Percentiles rank a stretch among this genome's conserved stretches.
phyloP scores from a whole-genome alignment of 2,113 vertebrate genomes.

The Bungarus multicinctus region DNA sequence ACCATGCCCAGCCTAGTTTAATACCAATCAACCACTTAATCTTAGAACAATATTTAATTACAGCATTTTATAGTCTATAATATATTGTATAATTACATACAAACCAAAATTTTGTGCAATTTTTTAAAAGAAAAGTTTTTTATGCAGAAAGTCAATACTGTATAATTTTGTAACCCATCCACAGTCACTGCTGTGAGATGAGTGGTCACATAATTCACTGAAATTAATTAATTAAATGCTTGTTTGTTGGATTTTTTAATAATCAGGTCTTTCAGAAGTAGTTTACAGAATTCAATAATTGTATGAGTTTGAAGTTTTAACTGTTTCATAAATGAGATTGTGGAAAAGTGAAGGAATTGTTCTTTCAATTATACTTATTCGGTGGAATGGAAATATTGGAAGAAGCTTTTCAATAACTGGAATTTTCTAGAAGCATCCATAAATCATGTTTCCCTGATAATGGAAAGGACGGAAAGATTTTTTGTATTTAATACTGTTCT shows the following conservation, averaged over 20 bases:
- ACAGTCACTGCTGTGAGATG: not conserved
- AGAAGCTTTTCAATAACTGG: not conserved
- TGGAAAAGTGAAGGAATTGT: not conserved
- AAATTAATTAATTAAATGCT: not conserved
- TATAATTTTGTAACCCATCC: not conserved
- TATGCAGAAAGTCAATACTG: not conserved
- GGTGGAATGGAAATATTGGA: not conserved
- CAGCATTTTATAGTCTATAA: not conserved
- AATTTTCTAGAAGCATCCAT: not conserved
- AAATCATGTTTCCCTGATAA: not conserved
- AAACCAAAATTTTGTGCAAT: not conserved
- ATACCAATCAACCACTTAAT: slow-evolving; percentile 25
- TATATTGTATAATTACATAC: not conserved
- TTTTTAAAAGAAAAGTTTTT: not conserved
- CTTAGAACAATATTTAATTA: not conserved
- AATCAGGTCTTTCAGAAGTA: slow-evolving; percentile 19
- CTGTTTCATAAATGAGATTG: not conserved
- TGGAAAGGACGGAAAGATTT: not conserved
- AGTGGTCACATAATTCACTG: not conserved
- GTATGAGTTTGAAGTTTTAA: slow-evolving; percentile 1
- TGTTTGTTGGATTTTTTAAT: not conserved
- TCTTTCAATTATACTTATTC: not conserved
- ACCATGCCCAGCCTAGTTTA: slow-evolving; percentile 63
- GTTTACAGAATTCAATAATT: not conserved
- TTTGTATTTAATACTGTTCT: not conserved